Evolutionary conservation across 1,140 invertebrate genomes (phyloP), one percentile per base, ranked within the genome.

Genomic region (Zaprionus gabonicus): DNA sequence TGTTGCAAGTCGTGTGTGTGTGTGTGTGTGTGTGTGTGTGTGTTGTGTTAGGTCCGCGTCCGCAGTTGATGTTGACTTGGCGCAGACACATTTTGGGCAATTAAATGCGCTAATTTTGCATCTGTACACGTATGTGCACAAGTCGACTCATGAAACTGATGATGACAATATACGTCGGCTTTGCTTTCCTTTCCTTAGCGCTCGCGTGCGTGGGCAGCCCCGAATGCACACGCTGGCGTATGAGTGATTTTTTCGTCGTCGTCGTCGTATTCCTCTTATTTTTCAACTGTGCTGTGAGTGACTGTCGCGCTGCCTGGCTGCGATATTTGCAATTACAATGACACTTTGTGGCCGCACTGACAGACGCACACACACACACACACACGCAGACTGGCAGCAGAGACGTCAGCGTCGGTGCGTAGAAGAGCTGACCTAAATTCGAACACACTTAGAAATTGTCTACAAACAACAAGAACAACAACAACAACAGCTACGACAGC

Each of bases 241-340:
- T 78, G 76, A 78, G 76, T 75, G 76, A 78, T 78, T 60, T 78
- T 75, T 41, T 13, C 4, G 28, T 5, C 23, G 28, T 17, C 4
- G 28, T 12, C 23, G 28, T 17, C 17, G 6, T 17, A 2, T 60
- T 60, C 20, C 17, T 44, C 23, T 13, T 49, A 4, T 3, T 15
- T 15, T 13, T 41, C 7, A 17, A n/a, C 15, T 64, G 65, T 38
- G 5, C 6, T 13, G 0, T 76, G 56, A 53, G 62, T 66, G 62
- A 38, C 34, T 66, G 62, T 51, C 44, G 74, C 76, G 68, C 68
- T 69, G 78, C 69, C 64, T 79, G 44, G 72, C 75, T 88, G 60
- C 73, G 82, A 85, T 91, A 91, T 91, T 91, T 91, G 88, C 88
- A 91, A 91, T 91, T 91, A 91, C 88, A 91, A 91, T 91, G 88